A percentile compares a stretch with the other conserved stretches of the same genome.
phyloP scores from a whole-genome alignment of 2,888 invertebrate species.

The Tricholauxania praeusta region DNA sequence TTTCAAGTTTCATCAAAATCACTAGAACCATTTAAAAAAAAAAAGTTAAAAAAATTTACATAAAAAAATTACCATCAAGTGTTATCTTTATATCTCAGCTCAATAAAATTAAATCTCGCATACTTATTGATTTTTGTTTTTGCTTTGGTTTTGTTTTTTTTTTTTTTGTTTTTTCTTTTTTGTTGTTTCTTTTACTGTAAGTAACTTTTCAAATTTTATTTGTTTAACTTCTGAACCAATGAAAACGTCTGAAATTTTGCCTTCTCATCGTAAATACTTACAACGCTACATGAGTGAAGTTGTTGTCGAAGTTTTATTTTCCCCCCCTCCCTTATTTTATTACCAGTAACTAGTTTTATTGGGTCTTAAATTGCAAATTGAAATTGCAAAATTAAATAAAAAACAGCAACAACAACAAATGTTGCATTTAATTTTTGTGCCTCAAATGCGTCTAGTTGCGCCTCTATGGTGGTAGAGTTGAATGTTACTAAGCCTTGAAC shows the following conservation, averaged over 20 bases:
- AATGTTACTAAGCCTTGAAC: slow-evolving; percentile 23
- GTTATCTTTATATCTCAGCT: too few species aligned
- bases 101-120: slow-evolving; percentile 3
- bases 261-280: neutral
- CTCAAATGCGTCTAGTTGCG: slow-evolving; percentile 19
- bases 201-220: neutral
- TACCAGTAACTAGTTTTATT: slow-evolving; percentile 8
- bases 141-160: neutral
- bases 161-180: neutral
- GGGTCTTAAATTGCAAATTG: slow-evolving; percentile 50
- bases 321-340: neutral
- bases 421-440: slow-evolving; percentile 1
- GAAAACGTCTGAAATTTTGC: slow-evolving; percentile 18
- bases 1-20: too few species aligned
- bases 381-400: slow-evolving; percentile 51
- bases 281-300: neutral
- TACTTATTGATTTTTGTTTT: neutral
- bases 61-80: too few species aligned
- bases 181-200: neutral
- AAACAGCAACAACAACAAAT: slow-evolving; percentile 50
- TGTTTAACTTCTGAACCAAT: slow-evolving; percentile 14
- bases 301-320: slow-evolving; percentile 5
- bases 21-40: too few species aligned
- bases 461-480: neutral
- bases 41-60: too few species aligned